Conservation (phyloP, 2,113 vertebrate genomes). For the Prolemur simus region DNA sequence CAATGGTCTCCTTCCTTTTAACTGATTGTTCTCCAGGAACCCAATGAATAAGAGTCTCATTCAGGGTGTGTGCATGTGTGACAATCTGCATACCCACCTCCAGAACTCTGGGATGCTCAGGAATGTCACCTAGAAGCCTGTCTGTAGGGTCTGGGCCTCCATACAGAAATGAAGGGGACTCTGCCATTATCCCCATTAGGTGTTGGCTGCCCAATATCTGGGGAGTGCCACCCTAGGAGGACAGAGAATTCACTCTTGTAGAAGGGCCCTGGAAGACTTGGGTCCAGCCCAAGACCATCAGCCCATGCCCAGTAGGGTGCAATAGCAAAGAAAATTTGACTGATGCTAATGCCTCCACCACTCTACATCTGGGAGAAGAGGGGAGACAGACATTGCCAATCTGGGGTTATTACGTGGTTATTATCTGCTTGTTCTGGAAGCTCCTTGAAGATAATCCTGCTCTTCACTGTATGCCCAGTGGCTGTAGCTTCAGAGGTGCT, state of each 20-base stretch:
- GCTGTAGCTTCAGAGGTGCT: background rate
- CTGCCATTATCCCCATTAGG: background rate
- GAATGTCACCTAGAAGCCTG: background rate
- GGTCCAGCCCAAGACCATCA: background rate
- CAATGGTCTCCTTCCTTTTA: slow-evolving; percentile 14
- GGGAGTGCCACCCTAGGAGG: background rate
- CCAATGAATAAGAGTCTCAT: background rate
- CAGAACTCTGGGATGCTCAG: background rate
- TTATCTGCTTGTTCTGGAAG: background rate
- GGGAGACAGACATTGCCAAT: background rate
- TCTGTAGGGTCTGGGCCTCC: background rate
- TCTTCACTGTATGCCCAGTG: background rate
- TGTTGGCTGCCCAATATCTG: background rate
- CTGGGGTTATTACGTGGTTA: too few species aligned
- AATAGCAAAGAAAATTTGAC: background rate
- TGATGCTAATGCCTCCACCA: background rate
- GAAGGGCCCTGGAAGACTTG: background rate
- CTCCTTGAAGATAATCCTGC: background rate
- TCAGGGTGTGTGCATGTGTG: background rate
- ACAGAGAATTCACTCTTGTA: background rate
- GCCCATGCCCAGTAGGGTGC: background rate
- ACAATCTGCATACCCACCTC: background rate
- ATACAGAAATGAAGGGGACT: background rate
- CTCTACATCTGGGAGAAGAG: background rate
- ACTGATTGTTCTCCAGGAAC: slow-evolving; percentile 7